These are phyloP conservation scores for Trididemnum nubilum DNA, from an alignment of 23 tunicate species.

Conservation along the genomic window DNA sequence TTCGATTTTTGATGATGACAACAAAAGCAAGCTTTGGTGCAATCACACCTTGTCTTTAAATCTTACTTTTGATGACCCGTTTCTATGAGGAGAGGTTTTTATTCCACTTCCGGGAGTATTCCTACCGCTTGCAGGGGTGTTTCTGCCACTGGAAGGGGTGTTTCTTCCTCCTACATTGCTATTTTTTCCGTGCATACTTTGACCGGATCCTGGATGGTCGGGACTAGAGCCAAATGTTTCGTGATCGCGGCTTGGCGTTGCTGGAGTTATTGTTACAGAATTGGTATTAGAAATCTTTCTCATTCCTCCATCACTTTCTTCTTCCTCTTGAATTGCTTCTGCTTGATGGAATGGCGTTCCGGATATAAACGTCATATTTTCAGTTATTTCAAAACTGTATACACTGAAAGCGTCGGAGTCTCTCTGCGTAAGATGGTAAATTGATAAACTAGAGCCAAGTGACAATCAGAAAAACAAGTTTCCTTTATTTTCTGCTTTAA, in stretches of 20 bases:
- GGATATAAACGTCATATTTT: constrained; percentile 53
- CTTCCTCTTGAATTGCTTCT: constrained; percentile 56
- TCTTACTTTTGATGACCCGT: constrained; percentile 23
- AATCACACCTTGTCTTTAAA: no score
- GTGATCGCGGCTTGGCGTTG: neutral
- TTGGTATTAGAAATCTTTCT: neutral
- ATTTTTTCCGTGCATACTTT: neutral
- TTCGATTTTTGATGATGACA: no score
- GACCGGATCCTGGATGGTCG: neutral
- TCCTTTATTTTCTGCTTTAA: no score
- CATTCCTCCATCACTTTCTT: constrained; percentile 23
- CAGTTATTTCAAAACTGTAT: constrained; percentile 89
- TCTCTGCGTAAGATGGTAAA: constrained; percentile 23
- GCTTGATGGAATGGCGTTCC: constrained; percentile 24
- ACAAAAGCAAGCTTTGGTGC: neutral
- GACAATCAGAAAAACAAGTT: no score
- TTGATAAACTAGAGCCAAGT: no score
- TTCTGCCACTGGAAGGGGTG: neutral
- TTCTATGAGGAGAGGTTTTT: neutral
- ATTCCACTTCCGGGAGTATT: constrained; percentile 6
- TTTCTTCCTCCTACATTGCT: neutral
- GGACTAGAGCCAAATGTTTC: neutral
- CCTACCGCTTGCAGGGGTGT: neutral
- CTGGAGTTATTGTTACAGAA: constrained; percentile 8
- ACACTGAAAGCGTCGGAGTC: constrained; percentile 87